Base-by-base conservation (phyloP, 2,888 invertebrate species). In the Caenorhabditis parvicauda region DNA sequence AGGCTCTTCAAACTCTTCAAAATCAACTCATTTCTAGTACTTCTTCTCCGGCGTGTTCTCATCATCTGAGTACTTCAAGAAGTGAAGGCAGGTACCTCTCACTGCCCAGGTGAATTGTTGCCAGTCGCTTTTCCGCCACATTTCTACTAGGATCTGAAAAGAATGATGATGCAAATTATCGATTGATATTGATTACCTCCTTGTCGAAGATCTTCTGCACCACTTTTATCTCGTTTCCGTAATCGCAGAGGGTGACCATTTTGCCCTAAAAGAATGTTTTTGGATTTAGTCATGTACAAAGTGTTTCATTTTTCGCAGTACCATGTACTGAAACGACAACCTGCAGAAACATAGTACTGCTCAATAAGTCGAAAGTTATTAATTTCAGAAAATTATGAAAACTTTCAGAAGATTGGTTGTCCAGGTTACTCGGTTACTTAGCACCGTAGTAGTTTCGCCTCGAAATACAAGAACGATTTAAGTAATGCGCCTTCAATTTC, bases 91-190 rank as follows among this genome's bases (percentile, higher is more conserved):
- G 6, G 72, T 53, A 9, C 72, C 72, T 14, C 72, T 59, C 1
- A 72, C 72, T n/a, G 72, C 72, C 72, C 72, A 72, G 42, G 64
- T 67, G 50, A 72, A 72, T 50, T 72, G 72, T n/a, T 53, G 62
- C 72, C 72, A 72, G 42, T 72, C 70, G 41, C 57, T 57, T 41
- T 72, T 72, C 24, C 68, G 47, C 72, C 72, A 72, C 32, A 54
- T 60, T 52, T 72, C 72, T 19, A 67, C 64, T 17, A 54, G 58
- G 25, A 65, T 54, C 42, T n/a, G n/a, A n/a, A n/a, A n/a, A n/a
- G n/a, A n/a, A n/a, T n/a, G n/a, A n/a, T n/a, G n/a, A n/a, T n/a
- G n/a, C n/a, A n/a, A n/a, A n/a, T n/a, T n/a, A n/a, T n/a, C n/a
- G n/a, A n/a, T n/a, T n/a, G n/a, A n/a, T n/a, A n/a, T n/a, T n/a